Percentiles rank a stretch among this genome's conserved stretches.
Evolutionary conservation across 2,888 invertebrate genomes (phyloP).

Genomic region (Nymphalis polychloros): DNA sequence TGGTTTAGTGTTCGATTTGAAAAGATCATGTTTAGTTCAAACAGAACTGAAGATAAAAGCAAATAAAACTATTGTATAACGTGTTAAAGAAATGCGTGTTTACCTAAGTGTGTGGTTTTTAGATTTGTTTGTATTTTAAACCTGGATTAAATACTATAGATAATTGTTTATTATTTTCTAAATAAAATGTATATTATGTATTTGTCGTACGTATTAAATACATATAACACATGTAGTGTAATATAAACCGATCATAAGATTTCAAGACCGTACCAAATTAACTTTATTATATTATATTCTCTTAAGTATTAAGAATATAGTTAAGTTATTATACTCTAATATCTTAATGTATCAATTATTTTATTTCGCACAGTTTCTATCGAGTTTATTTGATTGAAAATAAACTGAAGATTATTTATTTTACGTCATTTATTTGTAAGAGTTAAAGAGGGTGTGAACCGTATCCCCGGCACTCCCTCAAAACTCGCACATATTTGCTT

Average conservation of each 20-base stretch:
- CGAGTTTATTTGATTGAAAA: slow-evolving; percentile 4
- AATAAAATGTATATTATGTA: too few species aligned
- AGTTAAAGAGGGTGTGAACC: slow-evolving; percentile 66
- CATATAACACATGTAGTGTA: too few species aligned
- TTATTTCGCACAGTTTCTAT: slow-evolving; percentile 2
- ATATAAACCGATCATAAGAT: too few species aligned
- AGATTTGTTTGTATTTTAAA: not conserved
- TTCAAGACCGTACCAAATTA: too few species aligned
- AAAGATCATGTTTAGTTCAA: slow-evolving; percentile 46
- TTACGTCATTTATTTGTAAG: slow-evolving; percentile 42
- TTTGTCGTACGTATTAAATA: too few species aligned
- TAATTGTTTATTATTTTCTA: too few species aligned
- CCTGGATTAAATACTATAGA: too few species aligned
- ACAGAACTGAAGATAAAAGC: slow-evolving; percentile 53
- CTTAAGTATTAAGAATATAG: too few species aligned
- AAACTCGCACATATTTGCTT: slow-evolving; percentile 73
- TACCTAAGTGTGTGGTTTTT: slow-evolving; percentile 11
- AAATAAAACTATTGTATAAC: slow-evolving; percentile 49
- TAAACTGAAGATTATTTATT: slow-evolving; percentile 35
- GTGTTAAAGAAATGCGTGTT: slow-evolving; percentile 21
- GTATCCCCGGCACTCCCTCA: slow-evolving; percentile 64
- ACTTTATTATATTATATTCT: too few species aligned
- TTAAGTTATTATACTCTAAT: too few species aligned
- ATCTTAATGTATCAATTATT: not conserved
- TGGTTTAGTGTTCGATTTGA: slow-evolving; percentile 60